Evolutionary conservation across 2,113 vertebrate species (phyloP).

Genomic region (Tylochromis polylepis): DNA sequence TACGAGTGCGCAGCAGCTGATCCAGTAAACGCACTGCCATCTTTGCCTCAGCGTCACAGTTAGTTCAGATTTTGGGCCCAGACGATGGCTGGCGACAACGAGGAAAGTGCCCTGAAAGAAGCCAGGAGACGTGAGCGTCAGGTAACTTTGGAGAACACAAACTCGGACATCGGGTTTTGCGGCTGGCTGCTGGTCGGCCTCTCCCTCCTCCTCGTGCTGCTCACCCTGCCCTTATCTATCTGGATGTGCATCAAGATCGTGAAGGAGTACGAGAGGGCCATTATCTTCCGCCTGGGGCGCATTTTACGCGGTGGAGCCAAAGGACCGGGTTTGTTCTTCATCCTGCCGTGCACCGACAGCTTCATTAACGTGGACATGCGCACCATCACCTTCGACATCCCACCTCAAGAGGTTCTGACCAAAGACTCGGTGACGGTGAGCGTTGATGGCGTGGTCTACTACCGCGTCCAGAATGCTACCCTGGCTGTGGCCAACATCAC

Average conservation of each 20-base stretch:
- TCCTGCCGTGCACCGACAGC: constrained; percentile 94
- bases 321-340: constrained; percentile 78
- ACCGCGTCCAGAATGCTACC: constrained; percentile 92
- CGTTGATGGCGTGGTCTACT: constrained; percentile 95
- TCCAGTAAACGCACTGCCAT: neutral
- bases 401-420: constrained; percentile 95
- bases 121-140: neutral
- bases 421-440: constrained; percentile 95
- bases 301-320: constrained; percentile 5
- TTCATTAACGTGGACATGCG: constrained; percentile 98
- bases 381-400: constrained; percentile 94
- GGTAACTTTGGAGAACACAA: constrained; percentile 49
- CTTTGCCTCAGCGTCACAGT: neutral
- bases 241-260: constrained; percentile 91
- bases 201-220: neutral
- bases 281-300: constrained; percentile 6
- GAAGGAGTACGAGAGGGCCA: constrained; percentile 19
- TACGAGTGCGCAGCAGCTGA: neutral
- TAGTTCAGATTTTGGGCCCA: neutral
- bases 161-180: constrained; percentile 72
- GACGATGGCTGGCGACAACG: neutral
- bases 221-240: constrained; percentile 85
- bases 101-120: neutral
- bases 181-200: constrained; percentile 76
- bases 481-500: constrained; percentile 94